These are phyloP conservation scores for Pseudachorutes palmiensis DNA, from an alignment of 1,140 invertebrate species.

Conservation along the genomic window DNA sequence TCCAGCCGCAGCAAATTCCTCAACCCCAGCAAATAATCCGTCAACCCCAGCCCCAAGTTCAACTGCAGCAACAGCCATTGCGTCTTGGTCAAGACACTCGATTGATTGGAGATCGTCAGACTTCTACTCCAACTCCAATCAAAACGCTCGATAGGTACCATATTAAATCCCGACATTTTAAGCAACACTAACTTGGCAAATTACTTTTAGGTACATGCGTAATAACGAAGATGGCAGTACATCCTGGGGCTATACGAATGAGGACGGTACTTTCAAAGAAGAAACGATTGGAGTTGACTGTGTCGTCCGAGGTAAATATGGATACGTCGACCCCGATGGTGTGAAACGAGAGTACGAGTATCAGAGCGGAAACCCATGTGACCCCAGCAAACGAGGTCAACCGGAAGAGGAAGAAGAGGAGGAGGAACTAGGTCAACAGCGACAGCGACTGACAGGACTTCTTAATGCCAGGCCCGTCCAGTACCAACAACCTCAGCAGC, in stretches of 20 bases:
- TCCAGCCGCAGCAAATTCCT: conserved; percentile 19
- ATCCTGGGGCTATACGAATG: conserved; percentile 77
- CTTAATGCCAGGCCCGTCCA: conserved; percentile 27
- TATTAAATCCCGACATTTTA: no score
- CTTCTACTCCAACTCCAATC: conserved; percentile 31
- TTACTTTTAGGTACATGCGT: no score
- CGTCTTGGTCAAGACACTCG: conserved; percentile 9
- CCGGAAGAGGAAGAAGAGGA: conserved; percentile 34
- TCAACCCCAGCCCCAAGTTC: background rate
- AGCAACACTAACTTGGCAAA: no score
- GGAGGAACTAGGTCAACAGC: conserved; percentile 17
- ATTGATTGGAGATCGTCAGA: conserved; percentile 19
- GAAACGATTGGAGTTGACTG: conserved; percentile 65
- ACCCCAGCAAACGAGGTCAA: conserved; percentile 36
- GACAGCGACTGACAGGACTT: conserved; percentile 23
- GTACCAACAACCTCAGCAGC: conserved; percentile 19
- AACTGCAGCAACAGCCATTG: conserved; percentile 8
- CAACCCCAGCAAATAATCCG: conserved; percentile 19
- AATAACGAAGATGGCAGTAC: conserved; percentile 73
- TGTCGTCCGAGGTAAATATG: conserved; percentile 69
- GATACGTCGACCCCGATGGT: conserved; percentile 74
- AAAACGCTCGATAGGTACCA: conserved; percentile 38
- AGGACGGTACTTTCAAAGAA: conserved; percentile 65
- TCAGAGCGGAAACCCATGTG: conserved; percentile 37
- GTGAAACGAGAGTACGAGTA: conserved; percentile 38